Evolutionary conservation across 2,113 vertebrate genomes (phyloP), one percentile per base, ranked within the genome.

Genomic region (Oxyruncus cristatus): DNA sequence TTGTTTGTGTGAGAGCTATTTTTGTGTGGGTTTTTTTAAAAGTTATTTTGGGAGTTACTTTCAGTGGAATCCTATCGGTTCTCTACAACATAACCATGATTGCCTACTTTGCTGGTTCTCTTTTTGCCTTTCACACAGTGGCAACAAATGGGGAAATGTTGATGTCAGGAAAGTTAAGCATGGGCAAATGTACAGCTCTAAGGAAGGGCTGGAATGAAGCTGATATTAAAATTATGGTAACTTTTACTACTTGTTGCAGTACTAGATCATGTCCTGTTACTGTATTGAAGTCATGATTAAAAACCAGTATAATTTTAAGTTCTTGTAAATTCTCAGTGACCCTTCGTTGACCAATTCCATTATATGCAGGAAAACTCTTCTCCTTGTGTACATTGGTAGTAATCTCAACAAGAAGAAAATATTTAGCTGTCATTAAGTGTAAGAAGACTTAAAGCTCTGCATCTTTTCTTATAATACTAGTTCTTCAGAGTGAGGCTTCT

Each of bases 1-100:
- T 95, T 86, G 50, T 87, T 58, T 90, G 78, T 78, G 41, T 33
- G 87, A 82, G 52, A 42, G 78, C 66, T 95, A 90, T 93, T 94
- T 96, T 79, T 89, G 16, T 23, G 37, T 12, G 14, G 7, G 16
- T 37, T 72, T 85, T 61, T 62, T 76, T 70, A 0, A 0, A 72
- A 89, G 85, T 78, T 85, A 88, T 88, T 94, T 87, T 88, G 32
- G 47, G 93, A 88, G 7, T 33, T 33, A 44, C 21, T 92, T 96
- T 75, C 73, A 65, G 68, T 53, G 47, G 76, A 86, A 72, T 94
- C 44, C 86, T 92, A 63, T 59, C 52, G 1, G 1, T 65, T 80
- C 33, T 56, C 30, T n/a, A 5, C 2, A 4, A 50, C 3, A 19
- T 56, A 74, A 63, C 28, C 0, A 0, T 17, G 68, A 23, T 33